These are phyloP conservation scores for Girardia tigrina DNA, from an alignment of 2,888 invertebrate species.

Conservation along the genomic window DNA sequence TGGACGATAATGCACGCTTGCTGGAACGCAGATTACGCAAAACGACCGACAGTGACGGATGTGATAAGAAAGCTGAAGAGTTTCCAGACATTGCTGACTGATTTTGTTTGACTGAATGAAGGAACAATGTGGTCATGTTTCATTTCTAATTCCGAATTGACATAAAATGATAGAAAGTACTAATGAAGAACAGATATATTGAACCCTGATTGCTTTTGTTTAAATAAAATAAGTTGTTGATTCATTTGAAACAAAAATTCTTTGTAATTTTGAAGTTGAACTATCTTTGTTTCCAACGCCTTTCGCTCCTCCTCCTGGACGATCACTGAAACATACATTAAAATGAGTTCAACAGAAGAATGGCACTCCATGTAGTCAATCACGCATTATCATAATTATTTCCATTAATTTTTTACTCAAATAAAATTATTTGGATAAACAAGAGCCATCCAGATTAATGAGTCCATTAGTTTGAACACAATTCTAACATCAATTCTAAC, in stretches of 20 bases:
- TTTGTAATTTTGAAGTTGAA: not conserved
- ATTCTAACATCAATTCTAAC: no score
- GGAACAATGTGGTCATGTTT: no score
- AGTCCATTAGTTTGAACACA: no score
- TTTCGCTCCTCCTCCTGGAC: not conserved
- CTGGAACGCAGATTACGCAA: conserved; percentile 12
- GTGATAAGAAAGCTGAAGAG: not conserved
- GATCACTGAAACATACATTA: conserved; percentile 16
- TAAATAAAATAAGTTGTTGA: not conserved
- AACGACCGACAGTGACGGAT: not conserved
- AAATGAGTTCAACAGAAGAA: no score
- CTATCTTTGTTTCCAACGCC: not conserved
- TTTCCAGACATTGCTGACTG: not conserved
- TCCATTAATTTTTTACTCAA: no score
- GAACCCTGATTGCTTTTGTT: not conserved
- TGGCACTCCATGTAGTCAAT: no score
- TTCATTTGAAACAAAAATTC: not conserved
- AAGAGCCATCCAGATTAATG: no score
- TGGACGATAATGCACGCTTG: conserved; percentile 17
- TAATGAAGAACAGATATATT: no score
- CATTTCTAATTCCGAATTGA: no score
- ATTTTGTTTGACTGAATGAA: conserved; percentile 16
- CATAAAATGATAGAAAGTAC: no score
- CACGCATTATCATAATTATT: no score
- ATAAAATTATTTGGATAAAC: no score